A percentile compares a stretch with the other conserved stretches of the same genome.
Conservation (phyloP, 2,888 invertebrate species). For the Escarpia spicata region DNA sequence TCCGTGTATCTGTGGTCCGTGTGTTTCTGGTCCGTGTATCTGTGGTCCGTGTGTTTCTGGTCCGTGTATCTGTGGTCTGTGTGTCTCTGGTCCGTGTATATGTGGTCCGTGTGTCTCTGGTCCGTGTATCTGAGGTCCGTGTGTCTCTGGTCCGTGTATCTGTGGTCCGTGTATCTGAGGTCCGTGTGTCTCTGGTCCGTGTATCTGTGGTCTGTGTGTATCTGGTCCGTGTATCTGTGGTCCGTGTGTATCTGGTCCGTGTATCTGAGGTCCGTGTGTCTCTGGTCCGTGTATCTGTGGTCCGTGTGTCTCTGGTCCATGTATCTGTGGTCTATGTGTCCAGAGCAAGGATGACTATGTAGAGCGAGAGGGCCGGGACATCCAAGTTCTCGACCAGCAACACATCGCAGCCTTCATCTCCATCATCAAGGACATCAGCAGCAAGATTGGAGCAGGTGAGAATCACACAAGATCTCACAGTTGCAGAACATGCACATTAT, state of each 20-base stretch:
- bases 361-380: constrained; percentile 50
- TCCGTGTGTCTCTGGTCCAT: neutral
- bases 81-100: too few species aligned
- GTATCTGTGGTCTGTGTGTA: too few species aligned
- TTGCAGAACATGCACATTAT: neutral
- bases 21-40: too few species aligned
- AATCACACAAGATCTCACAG: neutral
- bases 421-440: constrained; percentile 53
- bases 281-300: neutral
- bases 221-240: neutral
- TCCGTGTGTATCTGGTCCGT: neutral
- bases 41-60: too few species aligned
- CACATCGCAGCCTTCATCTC: constrained; percentile 53
- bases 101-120: too few species aligned
- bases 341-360: constrained; percentile 59
- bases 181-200: too few species aligned
- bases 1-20: too few species aligned
- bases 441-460: constrained; percentile 48
- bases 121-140: neutral
- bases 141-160: neutral
- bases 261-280: neutral
- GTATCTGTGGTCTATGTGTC: constrained; percentile 22
- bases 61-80: too few species aligned
- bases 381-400: constrained; percentile 52
- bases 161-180: neutral